Percentiles rank a stretch among this genome's conserved stretches.
Evolutionary conservation across 2,797 vertebrate genomes (phyloP).

Genomic region (Oreortyx pictus): DNA sequence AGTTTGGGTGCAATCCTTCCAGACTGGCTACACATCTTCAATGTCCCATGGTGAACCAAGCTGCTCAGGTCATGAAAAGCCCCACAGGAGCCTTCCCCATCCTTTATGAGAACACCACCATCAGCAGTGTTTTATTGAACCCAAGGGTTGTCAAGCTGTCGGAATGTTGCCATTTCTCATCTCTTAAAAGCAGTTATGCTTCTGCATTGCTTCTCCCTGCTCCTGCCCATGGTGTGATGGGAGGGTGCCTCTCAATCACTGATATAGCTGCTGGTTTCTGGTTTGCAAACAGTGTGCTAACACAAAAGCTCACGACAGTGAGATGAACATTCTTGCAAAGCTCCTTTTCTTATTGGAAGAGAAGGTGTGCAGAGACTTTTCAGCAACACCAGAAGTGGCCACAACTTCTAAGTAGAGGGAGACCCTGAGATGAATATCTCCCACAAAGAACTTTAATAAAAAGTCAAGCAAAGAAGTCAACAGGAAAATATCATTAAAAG

Average conservation of each 20-base stretch:
- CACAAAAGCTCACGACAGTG: background rate
- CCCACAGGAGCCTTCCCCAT: background rate
- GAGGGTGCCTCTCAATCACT: background rate
- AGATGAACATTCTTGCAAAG: background rate
- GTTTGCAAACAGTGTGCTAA: background rate
- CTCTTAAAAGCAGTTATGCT: background rate
- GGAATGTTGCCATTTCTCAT: background rate
- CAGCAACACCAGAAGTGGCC: background rate
- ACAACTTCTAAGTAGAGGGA: background rate
- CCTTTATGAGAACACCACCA: background rate
- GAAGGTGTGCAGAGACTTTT: background rate
- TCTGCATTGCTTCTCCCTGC: background rate
- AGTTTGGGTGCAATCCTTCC: background rate
- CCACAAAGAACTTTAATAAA: background rate
- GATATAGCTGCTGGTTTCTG: background rate
- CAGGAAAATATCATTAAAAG: background rate
- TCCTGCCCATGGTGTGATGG: background rate
- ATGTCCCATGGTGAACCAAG: background rate
- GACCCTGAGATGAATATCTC: background rate
- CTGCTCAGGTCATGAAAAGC: background rate
- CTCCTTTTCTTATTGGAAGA: background rate
- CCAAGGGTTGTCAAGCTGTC: background rate
- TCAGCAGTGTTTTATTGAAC: background rate
- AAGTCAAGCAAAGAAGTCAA: background rate
- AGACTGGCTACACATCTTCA: background rate